Base-by-base conservation (phyloP, 2,888 invertebrate species). In the Hypolimnas misippus region DNA sequence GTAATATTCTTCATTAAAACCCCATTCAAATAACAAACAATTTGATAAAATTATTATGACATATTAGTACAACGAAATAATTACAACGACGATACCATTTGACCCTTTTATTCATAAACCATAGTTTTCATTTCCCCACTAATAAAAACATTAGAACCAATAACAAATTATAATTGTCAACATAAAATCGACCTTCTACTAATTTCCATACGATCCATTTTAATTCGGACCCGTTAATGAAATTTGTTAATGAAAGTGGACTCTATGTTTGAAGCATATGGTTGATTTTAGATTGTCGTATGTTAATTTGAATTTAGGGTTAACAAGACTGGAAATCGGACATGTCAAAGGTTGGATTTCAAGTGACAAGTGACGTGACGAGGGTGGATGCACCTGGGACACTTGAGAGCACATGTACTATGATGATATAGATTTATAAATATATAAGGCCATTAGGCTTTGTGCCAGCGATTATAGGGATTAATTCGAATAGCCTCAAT, bases 361-460 rank as follows among this genome's bases (percentile, higher is more conserved):
- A 55, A 55, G 33, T 59, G 58, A 63, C 59, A 54, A 51, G 50
- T 59, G 42, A 55, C 25, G 42, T 58, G 59, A 63, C 54, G 12
- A 59, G 63, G 59, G 58, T 59, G 31, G 14, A 50, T 59, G 58
- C 63, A 55, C 42, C 58, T 58, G 55, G 51, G 44, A 19, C 31
- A 14, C 10, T 46, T 25, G n/a, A 25, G 29, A 21, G 4, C n/a
- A n/a, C 12, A 35, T 35, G n/a, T n/a, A 35, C 14, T 19, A 49
- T 3, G 19, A 29, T 29, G 21, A 5, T 49, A 49, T n/a, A 14
- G 12, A 19, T 44, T 44, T 14, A 10, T 33, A 33, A 33, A 33
- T 33, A 33, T 12, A 10, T 8, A 33, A 33, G 12, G 33, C 33
- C 8, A 2, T 0, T 2, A 7, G 33, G 33, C 33, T 33, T 33